phyloP scores from a whole-genome alignment of 1,140 invertebrate species.

The Lucilia sericata region DNA sequence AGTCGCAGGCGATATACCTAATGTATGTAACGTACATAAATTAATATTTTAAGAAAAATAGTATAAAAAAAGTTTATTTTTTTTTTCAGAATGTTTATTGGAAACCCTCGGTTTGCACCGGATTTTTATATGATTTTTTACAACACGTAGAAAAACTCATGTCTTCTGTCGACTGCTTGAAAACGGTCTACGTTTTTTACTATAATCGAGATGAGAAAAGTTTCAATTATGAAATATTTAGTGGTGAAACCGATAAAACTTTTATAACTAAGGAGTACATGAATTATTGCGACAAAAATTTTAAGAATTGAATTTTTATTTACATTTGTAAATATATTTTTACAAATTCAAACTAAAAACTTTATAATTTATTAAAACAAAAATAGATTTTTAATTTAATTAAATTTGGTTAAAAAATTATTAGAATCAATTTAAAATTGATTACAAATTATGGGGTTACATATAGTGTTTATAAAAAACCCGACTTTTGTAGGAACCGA shows the following conservation, averaged over 20 bases:
- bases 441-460: too few relatives aligned
- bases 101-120: not conserved
- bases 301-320: not conserved
- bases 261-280: not conserved
- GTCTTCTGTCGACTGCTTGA: not conserved
- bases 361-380: too few relatives aligned
- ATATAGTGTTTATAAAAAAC: too few relatives aligned
- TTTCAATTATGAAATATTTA: not conserved
- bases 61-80: not conserved
- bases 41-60: not conserved
- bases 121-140: constrained; percentile 5
- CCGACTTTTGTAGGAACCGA: too few relatives aligned
- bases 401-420: too few relatives aligned
- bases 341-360: not conserved
- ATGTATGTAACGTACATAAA: not conserved
- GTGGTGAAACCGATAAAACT: not conserved
- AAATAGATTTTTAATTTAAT: too few relatives aligned
- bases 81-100: not conserved
- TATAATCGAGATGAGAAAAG: not conserved
- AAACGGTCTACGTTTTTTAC: not conserved
- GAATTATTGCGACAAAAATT: not conserved
- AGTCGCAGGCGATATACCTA: not conserved
- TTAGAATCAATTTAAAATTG: too few relatives aligned
- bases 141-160: not conserved
- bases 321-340: not conserved